Evolutionary conservation across 2,113 vertebrate genomes (phyloP), one percentile per base, ranked within the genome.

Genomic region (Porphyrio hochstetteri): DNA sequence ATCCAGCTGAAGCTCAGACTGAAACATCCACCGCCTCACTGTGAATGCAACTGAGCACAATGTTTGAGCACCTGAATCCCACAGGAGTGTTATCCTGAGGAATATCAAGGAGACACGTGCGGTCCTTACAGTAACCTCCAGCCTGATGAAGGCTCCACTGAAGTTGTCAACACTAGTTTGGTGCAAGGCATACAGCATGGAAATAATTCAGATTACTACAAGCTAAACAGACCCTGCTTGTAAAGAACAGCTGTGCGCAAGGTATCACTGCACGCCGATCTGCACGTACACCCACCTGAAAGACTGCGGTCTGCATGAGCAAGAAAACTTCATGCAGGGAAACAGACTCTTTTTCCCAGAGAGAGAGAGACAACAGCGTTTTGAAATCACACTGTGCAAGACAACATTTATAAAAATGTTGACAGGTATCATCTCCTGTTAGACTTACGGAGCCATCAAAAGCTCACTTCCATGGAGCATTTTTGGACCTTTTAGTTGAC

Each of bases 381-480:
- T 93, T 61, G 19, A 95, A 92, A 96, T 94, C 83, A 95, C 46
- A 79, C 86, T 52, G 29, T 70, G 72, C 46, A 90, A 95, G 95
- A 80, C 79, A 97, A 95, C 93, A 93, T 96, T 96, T 95, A 88
- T 90, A 91, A 96, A 98, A 98, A 97, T 65, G 83, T 83, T 97
- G 97, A 96, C 94, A 96, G 94, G 95, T 95, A 97, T 80, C 96
- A 97, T 95, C 75, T 59, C 92, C 86, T 7, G 2, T 93, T 91
- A 95, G 91, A 97, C 96, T 96, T 92, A 95, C 5, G 55, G 55
- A 97, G 94, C 92, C 89, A 98, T 95, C 96, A 95, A 96, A 96
- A 95, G 70, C 95, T 95, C 88, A 94, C 97, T 97, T 93, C 91
- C 92, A 97, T 10, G 2, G 85, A 95, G 92, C 87, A 92, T 93